These are phyloP conservation scores for Asarcornis scutulata DNA, from an alignment of 2,113 vertebrate species.

Conservation along the genomic window DNA sequence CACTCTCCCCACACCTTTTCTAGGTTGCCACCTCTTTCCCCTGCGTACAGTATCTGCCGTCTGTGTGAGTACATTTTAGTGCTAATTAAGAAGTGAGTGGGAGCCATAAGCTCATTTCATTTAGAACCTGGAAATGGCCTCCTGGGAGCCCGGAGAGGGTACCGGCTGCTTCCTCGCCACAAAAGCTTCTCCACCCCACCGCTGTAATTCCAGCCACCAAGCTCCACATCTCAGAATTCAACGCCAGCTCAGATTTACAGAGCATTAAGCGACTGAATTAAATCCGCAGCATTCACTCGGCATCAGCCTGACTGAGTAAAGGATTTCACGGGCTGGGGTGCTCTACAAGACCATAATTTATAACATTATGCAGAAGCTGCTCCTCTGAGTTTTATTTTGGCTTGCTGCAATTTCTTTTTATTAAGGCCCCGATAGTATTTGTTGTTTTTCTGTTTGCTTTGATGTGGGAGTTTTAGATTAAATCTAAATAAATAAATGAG, in stretches of 20 bases:
- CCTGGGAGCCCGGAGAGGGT: slow-evolving; percentile 21
- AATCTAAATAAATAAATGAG: slow-evolving; percentile 68
- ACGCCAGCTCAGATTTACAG: slow-evolving; percentile 54
- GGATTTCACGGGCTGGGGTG: slow-evolving; percentile 64
- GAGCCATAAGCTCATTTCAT: slow-evolving; percentile 61
- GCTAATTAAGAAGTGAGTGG: slow-evolving; percentile 67
- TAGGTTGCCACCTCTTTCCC: slow-evolving; percentile 21
- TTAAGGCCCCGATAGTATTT: slow-evolving; percentile 62
- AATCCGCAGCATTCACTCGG: slow-evolving; percentile 59
- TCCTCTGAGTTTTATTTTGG: slow-evolving; percentile 63
- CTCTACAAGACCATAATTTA: slow-evolving; percentile 72
- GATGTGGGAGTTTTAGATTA: slow-evolving; percentile 68
- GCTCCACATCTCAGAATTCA: slow-evolving; percentile 56
- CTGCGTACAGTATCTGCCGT: slow-evolving; percentile 22
- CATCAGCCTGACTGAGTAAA: slow-evolving; percentile 60
- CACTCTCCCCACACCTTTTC: background rate
- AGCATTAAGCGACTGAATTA: slow-evolving; percentile 66
- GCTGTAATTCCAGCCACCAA: slow-evolving; percentile 44
- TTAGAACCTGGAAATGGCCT: slow-evolving; percentile 59
- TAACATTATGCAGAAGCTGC: slow-evolving; percentile 52
- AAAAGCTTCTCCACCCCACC: slow-evolving; percentile 7
- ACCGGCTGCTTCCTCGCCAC: slow-evolving; percentile 8
- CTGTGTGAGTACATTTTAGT: slow-evolving; percentile 56
- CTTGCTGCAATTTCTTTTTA: slow-evolving; percentile 69
- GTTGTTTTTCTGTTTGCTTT: slow-evolving; percentile 69